Evolutionary conservation across 2,888 invertebrate species (phyloP).

Genomic region (Pilophorus perplexus): DNA sequence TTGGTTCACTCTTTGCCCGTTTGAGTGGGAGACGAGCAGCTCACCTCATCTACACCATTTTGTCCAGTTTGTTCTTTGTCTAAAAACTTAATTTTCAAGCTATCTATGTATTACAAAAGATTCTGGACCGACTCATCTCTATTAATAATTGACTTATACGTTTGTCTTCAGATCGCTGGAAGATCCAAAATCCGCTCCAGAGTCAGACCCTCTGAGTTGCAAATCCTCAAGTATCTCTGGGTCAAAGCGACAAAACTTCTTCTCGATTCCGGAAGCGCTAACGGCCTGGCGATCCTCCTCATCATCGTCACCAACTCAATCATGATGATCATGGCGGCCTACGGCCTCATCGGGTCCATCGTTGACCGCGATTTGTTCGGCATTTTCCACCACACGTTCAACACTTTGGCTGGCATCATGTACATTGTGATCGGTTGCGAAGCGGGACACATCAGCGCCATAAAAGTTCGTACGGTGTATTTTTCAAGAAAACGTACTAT

Average conservation of each 20-base stretch:
- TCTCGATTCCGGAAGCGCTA: background rate
- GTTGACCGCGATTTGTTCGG: background rate
- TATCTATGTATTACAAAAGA: no score
- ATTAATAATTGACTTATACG: no score
- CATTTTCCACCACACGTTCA: no score
- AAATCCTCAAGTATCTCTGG: constrained; percentile 13
- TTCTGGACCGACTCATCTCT: no score
- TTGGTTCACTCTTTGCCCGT: no score
- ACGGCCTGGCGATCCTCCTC: constrained; percentile 4
- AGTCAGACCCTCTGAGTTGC: background rate
- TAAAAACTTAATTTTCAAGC: no score
- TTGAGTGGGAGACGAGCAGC: no score
- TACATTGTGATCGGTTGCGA: constrained; percentile 12
- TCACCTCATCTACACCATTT: no score
- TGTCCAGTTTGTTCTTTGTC: no score
- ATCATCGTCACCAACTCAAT: constrained; percentile 6
- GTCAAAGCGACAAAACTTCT: background rate
- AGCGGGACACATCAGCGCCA: constrained; percentile 5
- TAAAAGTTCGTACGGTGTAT: constrained; percentile 13
- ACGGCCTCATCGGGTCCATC: constrained; percentile 4
- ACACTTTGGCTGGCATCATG: constrained; percentile 1
- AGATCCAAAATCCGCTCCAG: background rate
- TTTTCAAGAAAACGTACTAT: background rate
- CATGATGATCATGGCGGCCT: background rate
- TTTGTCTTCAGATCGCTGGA: background rate